These are phyloP conservation scores for Cinclus cinclus DNA, from an alignment of 2,113 vertebrate genomes.

Conservation along the genomic window DNA sequence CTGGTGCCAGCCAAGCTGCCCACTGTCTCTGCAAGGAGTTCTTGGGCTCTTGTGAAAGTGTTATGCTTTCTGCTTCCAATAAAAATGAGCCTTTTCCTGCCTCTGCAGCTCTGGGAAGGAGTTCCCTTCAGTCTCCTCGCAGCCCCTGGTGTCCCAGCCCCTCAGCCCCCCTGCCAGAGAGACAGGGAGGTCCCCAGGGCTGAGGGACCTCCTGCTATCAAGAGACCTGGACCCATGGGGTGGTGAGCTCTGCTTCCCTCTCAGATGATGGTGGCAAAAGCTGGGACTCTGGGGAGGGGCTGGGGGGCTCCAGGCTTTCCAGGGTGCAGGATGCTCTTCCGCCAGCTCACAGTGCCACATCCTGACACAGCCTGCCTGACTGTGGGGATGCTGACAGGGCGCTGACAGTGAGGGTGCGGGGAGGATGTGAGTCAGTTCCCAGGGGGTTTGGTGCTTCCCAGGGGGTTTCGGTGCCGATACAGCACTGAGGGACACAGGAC, in stretches of 20 bases:
- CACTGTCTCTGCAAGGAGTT: rapidly evolving
- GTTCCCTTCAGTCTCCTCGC: neutral
- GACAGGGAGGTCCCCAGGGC: too few relatives aligned
- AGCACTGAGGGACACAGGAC: rapidly evolving
- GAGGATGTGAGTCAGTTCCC: neutral
- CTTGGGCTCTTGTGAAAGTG: neutral
- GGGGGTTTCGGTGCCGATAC: neutral
- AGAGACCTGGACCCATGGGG: rapidly evolving
- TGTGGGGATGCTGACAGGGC: rapidly evolving
- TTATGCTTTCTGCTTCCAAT: neutral
- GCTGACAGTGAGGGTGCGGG: neutral
- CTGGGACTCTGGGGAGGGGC: neutral
- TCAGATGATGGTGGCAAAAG: neutral
- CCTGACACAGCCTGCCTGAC: neutral
- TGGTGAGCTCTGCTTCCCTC: rapidly evolving
- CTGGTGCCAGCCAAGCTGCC: neutral
- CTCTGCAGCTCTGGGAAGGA: neutral
- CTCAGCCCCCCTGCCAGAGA: neutral
- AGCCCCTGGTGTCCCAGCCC: rapidly evolving
- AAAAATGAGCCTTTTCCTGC: neutral
- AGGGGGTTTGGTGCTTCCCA: neutral
- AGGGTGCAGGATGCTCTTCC: neutral
- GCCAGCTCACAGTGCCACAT: rapidly evolving
- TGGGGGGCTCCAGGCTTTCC: neutral
- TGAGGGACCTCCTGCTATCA: rapidly evolving